Evolutionary conservation across 2,113 vertebrate species (phyloP).

Genomic region (Hydrolagus affinis): DNA sequence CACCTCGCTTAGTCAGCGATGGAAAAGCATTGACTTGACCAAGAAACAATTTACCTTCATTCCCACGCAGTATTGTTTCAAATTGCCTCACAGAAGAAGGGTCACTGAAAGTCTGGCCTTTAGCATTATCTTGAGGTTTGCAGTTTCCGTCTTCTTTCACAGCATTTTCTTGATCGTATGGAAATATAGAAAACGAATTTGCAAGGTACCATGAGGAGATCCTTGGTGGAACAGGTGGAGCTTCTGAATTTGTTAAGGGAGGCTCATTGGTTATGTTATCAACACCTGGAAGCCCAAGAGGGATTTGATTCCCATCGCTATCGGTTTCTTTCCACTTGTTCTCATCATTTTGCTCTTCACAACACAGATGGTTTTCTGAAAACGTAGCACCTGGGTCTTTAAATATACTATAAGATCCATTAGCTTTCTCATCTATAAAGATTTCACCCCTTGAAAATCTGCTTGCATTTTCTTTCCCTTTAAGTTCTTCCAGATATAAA

Average conservation of each 20-base stretch:
- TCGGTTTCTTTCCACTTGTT: slow-evolving; percentile 49
- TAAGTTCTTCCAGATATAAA: slow-evolving; percentile 51
- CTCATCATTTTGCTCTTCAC: slow-evolving; percentile 59
- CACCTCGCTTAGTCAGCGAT: slow-evolving; percentile 41
- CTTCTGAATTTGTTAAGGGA: slow-evolving; percentile 49
- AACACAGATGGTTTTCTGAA: slow-evolving; percentile 52
- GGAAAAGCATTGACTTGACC: slow-evolving; percentile 42
- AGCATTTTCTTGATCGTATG: slow-evolving; percentile 50
- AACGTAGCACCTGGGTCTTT: slow-evolving; percentile 46
- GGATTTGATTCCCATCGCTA: slow-evolving; percentile 34
- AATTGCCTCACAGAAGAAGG: slow-evolving; percentile 54
- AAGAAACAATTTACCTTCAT: slow-evolving; percentile 56
- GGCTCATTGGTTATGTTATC: slow-evolving; percentile 42
- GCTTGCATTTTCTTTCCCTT: slow-evolving; percentile 46
- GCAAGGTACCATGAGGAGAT: slow-evolving; percentile 75
- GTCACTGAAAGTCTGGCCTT: slow-evolving; percentile 50
- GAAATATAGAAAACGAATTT: slow-evolving; percentile 45
- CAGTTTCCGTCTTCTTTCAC: slow-evolving; percentile 49
- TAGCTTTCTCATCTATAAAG: slow-evolving; percentile 37
- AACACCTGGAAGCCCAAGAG: slow-evolving; percentile 36
- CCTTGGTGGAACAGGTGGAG: slow-evolving; percentile 73
- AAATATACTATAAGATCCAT: slow-evolving; percentile 43
- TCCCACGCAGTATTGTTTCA: slow-evolving; percentile 53
- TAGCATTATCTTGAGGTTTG: slow-evolving; percentile 43
- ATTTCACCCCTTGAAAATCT: slow-evolving; percentile 27